phyloP scores from a whole-genome alignment of 2,113 vertebrate species.

The Corythoichthys intestinalis region DNA sequence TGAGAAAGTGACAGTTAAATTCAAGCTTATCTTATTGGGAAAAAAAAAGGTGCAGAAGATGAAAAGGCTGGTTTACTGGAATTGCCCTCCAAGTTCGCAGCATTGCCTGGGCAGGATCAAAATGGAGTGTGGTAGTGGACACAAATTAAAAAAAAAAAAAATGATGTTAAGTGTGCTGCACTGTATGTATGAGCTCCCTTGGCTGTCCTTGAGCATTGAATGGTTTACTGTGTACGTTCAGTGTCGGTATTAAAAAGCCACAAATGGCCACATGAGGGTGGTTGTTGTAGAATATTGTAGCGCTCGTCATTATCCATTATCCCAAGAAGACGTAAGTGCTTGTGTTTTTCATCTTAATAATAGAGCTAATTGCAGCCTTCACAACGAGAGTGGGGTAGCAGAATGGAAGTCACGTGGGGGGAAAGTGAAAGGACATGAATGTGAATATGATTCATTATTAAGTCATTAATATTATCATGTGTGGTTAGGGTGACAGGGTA shows the following conservation, averaged over 20 bases:
- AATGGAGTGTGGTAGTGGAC: too few relatives aligned
- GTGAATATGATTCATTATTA: conserved; percentile 31
- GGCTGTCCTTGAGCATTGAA: conserved; percentile 13
- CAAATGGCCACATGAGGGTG: conserved; percentile 17
- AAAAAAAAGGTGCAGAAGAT: neutral
- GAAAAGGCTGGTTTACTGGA: too few relatives aligned
- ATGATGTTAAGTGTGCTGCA: neutral
- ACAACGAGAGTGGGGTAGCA: conserved; percentile 16
- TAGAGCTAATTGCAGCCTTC: conserved; percentile 16
- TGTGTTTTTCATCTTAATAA: conserved; percentile 21
- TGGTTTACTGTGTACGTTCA: conserved; percentile 8
- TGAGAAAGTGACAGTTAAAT: neutral
- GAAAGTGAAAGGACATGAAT: conserved; percentile 21
- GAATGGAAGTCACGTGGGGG: conserved; percentile 6
- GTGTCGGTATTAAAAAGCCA: conserved; percentile 5
- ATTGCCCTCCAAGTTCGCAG: neutral
- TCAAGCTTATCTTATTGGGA: neutral
- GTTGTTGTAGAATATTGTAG: conserved; percentile 7
- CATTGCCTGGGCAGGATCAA: too few relatives aligned
- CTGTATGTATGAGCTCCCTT: neutral
- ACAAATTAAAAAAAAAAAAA: neutral
- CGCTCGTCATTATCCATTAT: conserved; percentile 19
- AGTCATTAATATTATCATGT: conserved; percentile 44
- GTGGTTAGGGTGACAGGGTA: neutral
- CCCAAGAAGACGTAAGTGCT: conserved; percentile 2